Evolutionary conservation across 2,113 vertebrate genomes (phyloP).

Genomic region (Fregata magnificens): DNA sequence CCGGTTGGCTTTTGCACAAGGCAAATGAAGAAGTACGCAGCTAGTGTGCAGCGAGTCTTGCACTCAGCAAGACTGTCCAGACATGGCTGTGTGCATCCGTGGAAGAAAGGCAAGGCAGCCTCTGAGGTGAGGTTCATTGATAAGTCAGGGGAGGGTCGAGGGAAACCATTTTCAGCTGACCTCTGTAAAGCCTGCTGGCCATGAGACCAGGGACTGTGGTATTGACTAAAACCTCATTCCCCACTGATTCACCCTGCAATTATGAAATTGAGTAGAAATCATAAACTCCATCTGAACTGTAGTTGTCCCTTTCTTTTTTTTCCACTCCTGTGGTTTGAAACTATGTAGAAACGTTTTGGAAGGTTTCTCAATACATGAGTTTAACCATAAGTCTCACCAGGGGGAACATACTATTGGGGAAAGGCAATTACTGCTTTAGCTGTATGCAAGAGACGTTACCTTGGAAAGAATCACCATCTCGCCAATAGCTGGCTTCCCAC

Average conservation of each 20-base stretch:
- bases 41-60: accelerated
- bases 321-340: conserved; percentile 1
- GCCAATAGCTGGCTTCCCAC: background rate
- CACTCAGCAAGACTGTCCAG: background rate
- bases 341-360: background rate
- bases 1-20: background rate
- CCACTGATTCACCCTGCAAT: background rate
- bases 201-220: background rate
- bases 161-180: background rate
- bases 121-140: background rate
- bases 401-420: background rate
- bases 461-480: background rate
- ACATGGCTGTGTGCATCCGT: background rate
- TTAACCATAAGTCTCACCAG: background rate
- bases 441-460: background rate
- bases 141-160: background rate
- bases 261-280: conserved; percentile 4
- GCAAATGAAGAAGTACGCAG: background rate
- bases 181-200: background rate
- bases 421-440: background rate
- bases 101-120: no score
- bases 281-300: conserved; percentile 13
- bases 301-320: background rate
- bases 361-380: conserved; percentile 24
- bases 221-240: background rate